phyloP scores from a whole-genome alignment of 2,113 vertebrate genomes.

The Uria aalge region DNA sequence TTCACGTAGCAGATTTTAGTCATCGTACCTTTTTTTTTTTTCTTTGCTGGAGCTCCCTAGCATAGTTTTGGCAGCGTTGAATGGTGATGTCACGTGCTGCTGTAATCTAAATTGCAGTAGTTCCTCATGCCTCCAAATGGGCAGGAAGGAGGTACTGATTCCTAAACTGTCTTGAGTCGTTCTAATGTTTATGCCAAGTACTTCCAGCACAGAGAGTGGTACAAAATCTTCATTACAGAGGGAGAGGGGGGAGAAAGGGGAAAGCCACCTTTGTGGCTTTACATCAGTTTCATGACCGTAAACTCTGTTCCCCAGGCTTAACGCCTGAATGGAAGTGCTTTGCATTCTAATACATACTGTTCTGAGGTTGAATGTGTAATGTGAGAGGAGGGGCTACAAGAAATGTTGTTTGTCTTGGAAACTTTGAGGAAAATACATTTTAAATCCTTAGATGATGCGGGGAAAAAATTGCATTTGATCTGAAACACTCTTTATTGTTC shows the following conservation, averaged over 20 bases:
- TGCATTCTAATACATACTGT: not conserved
- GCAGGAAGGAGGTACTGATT: not conserved
- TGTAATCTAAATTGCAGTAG: not conserved
- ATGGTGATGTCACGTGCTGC: not conserved
- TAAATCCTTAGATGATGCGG: not conserved
- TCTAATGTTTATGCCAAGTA: not conserved
- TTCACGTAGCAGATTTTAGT: not conserved
- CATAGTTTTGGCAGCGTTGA: not conserved
- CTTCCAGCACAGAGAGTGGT: not conserved
- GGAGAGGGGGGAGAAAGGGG: not conserved
- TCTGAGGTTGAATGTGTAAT: not conserved
- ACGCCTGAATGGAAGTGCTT: not conserved
- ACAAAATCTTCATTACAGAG: not conserved
- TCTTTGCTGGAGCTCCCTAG: not conserved
- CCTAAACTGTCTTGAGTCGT: not conserved
- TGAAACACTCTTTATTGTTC: not conserved
- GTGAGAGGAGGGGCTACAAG: not conserved
- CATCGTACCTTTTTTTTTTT: not conserved
- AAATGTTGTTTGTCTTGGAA: not conserved
- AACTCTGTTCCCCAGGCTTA: not conserved
- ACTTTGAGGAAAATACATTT: not conserved
- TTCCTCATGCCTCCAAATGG: not conserved
- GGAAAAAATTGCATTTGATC: not conserved
- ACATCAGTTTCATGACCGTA: not conserved
- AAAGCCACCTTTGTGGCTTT: not conserved